Conservation (phyloP, 2,888 invertebrate species). For the Pammene aurita region DNA sequence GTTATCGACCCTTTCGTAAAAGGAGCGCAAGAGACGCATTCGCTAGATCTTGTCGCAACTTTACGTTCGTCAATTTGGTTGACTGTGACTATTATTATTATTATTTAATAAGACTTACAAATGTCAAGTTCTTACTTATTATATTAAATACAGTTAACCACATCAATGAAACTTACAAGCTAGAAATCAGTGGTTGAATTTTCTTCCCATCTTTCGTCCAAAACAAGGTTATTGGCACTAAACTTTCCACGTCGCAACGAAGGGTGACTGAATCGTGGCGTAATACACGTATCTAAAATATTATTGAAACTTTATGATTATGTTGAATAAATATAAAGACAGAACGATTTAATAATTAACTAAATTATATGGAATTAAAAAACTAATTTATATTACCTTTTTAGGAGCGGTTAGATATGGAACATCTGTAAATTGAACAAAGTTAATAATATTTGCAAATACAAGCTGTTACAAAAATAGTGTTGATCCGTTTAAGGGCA, state of each 20-base stretch:
- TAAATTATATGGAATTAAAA: no score
- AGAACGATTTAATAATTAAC: no score
- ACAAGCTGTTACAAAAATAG: background rate
- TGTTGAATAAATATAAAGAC: background rate
- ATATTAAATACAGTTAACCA: no score
- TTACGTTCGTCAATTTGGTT: no score
- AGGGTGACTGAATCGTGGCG: slow-evolving; percentile 78
- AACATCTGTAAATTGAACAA: slow-evolving; percentile 65
- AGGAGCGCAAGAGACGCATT: no score
- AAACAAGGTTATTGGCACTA: slow-evolving; percentile 83
- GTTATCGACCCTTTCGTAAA: no score
- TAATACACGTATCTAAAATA: slow-evolving; percentile 60
- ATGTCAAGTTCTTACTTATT: no score
- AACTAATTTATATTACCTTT: slow-evolving; percentile 54
- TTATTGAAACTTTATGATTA: background rate
- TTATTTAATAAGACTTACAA: no score
- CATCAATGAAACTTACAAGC: slow-evolving; percentile 59
- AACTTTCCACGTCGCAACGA: slow-evolving; percentile 84
- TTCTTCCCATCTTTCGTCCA: slow-evolving; percentile 74
- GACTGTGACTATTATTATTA: no score
- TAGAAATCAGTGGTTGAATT: slow-evolving; percentile 54
- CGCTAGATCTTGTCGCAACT: no score
- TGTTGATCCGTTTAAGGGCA: no score
- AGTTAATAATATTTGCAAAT: slow-evolving; percentile 1
- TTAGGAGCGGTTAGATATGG: slow-evolving; percentile 78